These are phyloP conservation scores for Zelostemma sp. DNA, from an alignment of 1,140 invertebrate species.

Conservation along the genomic window DNA sequence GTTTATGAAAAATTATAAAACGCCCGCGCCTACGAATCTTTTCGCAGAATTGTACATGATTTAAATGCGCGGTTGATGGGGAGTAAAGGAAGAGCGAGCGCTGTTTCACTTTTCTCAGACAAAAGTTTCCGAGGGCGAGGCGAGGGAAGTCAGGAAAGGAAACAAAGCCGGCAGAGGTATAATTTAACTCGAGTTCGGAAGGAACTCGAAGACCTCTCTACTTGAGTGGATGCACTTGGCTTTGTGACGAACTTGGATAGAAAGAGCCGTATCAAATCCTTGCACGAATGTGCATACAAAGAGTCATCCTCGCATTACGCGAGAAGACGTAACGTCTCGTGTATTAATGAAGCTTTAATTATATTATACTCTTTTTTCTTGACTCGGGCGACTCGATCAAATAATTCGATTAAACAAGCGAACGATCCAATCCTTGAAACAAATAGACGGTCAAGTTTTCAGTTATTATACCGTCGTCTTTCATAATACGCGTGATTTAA, in stretches of 20 bases:
- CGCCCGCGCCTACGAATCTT: too few relatives aligned
- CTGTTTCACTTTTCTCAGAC: not conserved
- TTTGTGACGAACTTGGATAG: slow-evolving; percentile 44
- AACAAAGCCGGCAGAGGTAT: slow-evolving; percentile 25
- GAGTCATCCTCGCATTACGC: slow-evolving; percentile 36
- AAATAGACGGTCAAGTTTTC: too few relatives aligned
- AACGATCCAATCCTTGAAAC: too few relatives aligned
- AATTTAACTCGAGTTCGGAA: slow-evolving; percentile 33
- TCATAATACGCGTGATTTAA: too few relatives aligned
- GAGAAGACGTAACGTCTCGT: slow-evolving; percentile 29
- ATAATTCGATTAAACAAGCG: too few relatives aligned
- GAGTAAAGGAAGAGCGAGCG: not conserved
- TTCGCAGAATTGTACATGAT: not conserved
- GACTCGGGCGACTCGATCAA: too few relatives aligned
- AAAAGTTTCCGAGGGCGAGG: not conserved
- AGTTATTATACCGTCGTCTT: too few relatives aligned
- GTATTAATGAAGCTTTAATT: too few relatives aligned
- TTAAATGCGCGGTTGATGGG: not conserved
- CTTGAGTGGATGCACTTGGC: slow-evolving; percentile 37
- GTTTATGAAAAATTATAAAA: too few relatives aligned
- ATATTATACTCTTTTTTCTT: too few relatives aligned
- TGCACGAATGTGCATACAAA: slow-evolving; percentile 20
- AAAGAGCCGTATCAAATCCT: slow-evolving; percentile 25
- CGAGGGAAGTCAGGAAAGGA: slow-evolving; percentile 17
- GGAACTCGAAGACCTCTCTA: slow-evolving; percentile 36